Evolutionary conservation across 2,113 vertebrate species (phyloP), one percentile per base, ranked within the genome.

Genomic region (Melanocharis versteri): DNA sequence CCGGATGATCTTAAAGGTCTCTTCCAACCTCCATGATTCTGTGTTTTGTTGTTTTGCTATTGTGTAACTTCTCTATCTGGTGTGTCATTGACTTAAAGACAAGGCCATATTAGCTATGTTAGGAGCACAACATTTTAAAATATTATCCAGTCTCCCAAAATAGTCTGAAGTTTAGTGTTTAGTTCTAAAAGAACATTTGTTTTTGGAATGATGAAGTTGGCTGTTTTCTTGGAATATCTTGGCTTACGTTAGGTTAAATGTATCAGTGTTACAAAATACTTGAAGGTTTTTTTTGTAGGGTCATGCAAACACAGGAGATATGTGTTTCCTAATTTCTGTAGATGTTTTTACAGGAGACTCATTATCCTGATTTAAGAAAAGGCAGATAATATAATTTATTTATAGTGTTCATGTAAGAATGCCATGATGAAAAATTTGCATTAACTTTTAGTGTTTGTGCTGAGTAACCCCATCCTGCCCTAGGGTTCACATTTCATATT

Each of bases 381-480:
- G 24, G 4, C 13, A 57, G 37, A 50, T 48, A 79, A 58, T 76
- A 21, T 15, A 22, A 42, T 75, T 86, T 44, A 64, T 80, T 89
- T 81, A 24, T 37, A 40, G 7, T 42, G 15, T 68, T 83, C 23
- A 30, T 2, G 0, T 68, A 65, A 65, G 28, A 61, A 33, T 40
- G 40, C 24, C 8, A 27, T 61, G 69, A 53, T 82, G 7, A 70
- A 75, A 78, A 82, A 33, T 23, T 73, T 61, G 7, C 27, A 33
- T 77, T 72, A 84, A 33, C 21, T 83, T 53, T 18, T 54, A 61
- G 11, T 61, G 35, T 71, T 85, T 73, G 39, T 60, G 7, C 42
- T 23, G 31, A 39, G 20, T 47, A 37, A 10, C 4, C 4, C 7
- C 0, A 0, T 47, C 22, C 26, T 79, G 6, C 40, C 40, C 15